These are phyloP conservation scores for Xestoiulus laeticollis DNA, from an alignment of 2,888 invertebrate species.

Conservation along the genomic window DNA sequence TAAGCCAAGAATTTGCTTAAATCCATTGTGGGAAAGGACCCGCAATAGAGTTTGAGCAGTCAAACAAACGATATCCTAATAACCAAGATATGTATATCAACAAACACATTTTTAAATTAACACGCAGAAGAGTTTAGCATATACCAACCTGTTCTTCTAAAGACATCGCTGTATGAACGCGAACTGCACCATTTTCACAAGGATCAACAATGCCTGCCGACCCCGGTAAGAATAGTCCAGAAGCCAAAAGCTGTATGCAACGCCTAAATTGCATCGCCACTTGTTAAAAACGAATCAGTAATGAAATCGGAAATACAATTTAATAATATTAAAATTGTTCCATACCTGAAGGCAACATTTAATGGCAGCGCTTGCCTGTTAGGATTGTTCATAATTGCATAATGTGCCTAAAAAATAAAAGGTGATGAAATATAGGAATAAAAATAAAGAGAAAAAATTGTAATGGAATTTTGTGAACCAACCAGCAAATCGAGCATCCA, in stretches of 20 bases:
- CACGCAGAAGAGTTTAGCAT: too few relatives aligned
- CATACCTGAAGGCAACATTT: conserved; percentile 81
- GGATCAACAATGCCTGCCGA: conserved; percentile 77
- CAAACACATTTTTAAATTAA: background rate
- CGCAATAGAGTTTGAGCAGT: conserved; percentile 93
- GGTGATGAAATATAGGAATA: background rate
- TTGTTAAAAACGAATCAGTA: background rate
- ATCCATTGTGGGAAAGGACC: conserved; percentile 92
- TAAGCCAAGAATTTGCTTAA: conserved; percentile 81
- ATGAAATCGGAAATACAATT: background rate
- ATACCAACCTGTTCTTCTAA: conserved; percentile 77
- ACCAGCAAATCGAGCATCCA: conserved; percentile 95
- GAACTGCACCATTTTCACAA: conserved; percentile 86
- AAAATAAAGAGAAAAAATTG: background rate
- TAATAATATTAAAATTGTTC: conserved; percentile 25
- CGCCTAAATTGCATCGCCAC: conserved; percentile 68
- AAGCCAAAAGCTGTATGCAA: conserved; percentile 88
- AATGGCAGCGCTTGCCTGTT: conserved; percentile 90
- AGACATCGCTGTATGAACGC: conserved; percentile 90
- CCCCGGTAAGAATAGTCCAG: conserved; percentile 94
- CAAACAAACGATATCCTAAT: conserved; percentile 83
- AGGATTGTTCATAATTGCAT: conserved; percentile 96
- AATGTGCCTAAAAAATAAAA: conserved; percentile 74
- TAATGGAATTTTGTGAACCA: conserved; percentile 57
- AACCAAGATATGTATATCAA: background rate